Evolutionary conservation across 1,140 invertebrate genomes (phyloP).

Genomic region (Linepithema humile): DNA sequence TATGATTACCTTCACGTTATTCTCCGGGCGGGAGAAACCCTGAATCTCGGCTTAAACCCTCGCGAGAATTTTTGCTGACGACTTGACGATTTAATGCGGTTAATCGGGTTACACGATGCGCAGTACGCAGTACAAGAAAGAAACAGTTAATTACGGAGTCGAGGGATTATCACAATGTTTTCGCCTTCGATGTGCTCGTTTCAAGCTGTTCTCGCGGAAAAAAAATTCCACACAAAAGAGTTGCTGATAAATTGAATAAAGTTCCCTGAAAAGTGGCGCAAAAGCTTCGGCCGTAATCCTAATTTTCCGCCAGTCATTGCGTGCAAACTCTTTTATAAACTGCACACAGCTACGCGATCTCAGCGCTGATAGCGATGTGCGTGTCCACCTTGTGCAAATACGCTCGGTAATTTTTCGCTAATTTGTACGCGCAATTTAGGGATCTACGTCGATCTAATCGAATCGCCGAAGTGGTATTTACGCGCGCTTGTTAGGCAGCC

Average conservation of each 20-base stretch:
- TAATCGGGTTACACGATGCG: conserved; percentile 68
- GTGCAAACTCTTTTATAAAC: conserved; percentile 12
- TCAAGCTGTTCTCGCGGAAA: not conserved
- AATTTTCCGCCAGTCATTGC: not conserved
- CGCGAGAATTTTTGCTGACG: conserved; percentile 74
- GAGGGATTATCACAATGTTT: conserved; percentile 57
- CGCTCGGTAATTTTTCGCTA: conserved; percentile 15
- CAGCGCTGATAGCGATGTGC: not conserved
- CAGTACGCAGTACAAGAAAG: conserved; percentile 5
- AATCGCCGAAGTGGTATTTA: not conserved
- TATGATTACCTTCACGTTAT: conserved; percentile 68
- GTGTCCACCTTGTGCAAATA: not conserved
- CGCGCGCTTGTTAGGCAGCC: not conserved
- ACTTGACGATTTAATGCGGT: conserved; percentile 74
- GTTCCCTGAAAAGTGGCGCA: not conserved
- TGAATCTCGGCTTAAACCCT: not conserved
- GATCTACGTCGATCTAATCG: not conserved
- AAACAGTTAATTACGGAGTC: conserved; percentile 70
- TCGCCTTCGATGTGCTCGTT: not conserved
- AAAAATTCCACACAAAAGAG: not conserved
- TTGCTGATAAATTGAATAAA: not conserved
- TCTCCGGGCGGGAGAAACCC: not conserved
- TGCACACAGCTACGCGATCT: not conserved
- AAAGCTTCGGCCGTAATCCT: not conserved
- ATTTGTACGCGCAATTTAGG: not conserved